phyloP scores from a whole-genome alignment of 2,888 invertebrate genomes.

The Melieria omissa region DNA sequence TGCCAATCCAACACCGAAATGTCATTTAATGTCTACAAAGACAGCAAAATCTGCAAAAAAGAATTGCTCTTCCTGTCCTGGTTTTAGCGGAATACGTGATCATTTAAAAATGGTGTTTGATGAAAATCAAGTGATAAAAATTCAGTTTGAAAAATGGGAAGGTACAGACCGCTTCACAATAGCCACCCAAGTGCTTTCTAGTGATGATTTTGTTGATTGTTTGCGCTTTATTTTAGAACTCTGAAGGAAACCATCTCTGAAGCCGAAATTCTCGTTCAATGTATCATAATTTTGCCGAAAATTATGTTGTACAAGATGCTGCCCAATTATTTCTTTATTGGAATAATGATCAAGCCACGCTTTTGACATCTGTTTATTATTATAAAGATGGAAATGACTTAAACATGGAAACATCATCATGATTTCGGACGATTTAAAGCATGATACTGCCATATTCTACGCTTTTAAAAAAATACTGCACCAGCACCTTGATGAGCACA shows the following conservation, averaged over 20 bases:
- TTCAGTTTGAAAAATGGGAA: conserved; percentile 19
- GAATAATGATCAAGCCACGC: conserved; percentile 18
- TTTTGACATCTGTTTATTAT: neutral
- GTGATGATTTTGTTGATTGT: conserved; percentile 2
- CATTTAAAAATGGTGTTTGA: conserved; percentile 17
- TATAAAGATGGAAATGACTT: neutral
- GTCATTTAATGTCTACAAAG: conserved; percentile 10
- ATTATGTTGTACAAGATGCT: conserved; percentile 24
- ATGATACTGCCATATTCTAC: conserved; percentile 14
- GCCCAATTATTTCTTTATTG: conserved; percentile 16
- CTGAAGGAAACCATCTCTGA: conserved; percentile 7
- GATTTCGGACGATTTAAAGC: conserved; percentile 19
- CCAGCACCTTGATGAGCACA: neutral
- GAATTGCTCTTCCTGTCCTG: conserved; percentile 7
- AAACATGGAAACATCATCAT: conserved; percentile 7
- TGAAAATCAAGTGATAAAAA: too few relatives aligned
- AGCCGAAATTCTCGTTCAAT: conserved; percentile 16
- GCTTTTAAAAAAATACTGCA: conserved; percentile 14
- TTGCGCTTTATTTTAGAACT: neutral
- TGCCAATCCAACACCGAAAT: conserved; percentile 12
- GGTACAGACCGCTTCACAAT: conserved; percentile 23
- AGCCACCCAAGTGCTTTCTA: conserved; percentile 13
- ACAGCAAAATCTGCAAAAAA: conserved; percentile 1
- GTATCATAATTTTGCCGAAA: conserved; percentile 22
- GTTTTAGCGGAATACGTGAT: conserved; percentile 8